Conservation (phyloP, 2,888 invertebrate species). For the Papilio protenor region DNA sequence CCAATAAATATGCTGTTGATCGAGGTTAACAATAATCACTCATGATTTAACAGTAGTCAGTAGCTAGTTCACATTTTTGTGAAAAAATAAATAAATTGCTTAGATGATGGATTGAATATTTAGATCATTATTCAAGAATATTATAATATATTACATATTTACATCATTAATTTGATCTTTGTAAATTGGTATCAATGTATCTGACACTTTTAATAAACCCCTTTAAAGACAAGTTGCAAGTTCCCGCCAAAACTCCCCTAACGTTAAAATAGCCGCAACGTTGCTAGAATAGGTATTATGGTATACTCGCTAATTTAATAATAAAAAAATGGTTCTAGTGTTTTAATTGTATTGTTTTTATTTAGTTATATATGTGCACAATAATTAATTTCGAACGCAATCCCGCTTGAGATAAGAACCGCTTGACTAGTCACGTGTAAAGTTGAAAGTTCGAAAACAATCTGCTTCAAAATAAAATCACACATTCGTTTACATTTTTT, state of each 20-base stretch:
- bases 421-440: neutral
- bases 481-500: neutral
- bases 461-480: neutral
- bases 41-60: neutral
- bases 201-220: neutral
- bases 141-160: too few relatives aligned
- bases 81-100: neutral
- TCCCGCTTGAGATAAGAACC: conserved; percentile 4
- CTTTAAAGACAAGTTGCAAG: neutral
- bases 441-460: conserved; percentile 11
- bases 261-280: neutral
- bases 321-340: neutral
- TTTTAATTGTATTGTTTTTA: neutral
- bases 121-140: too few relatives aligned
- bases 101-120: neutral
- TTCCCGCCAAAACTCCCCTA: neutral
- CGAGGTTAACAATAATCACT: neutral
- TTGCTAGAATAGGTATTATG: neutral
- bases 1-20: too few relatives aligned
- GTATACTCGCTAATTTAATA: neutral
- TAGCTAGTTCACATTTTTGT: neutral
- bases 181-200: neutral
- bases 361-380: neutral
- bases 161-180: neutral
- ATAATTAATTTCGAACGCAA: conserved; percentile 4